A percentile compares a stretch with the other conserved stretches of the same genome.
phyloP scores from a whole-genome alignment of 2,113 vertebrate genomes.

The Alethe castanea region DNA sequence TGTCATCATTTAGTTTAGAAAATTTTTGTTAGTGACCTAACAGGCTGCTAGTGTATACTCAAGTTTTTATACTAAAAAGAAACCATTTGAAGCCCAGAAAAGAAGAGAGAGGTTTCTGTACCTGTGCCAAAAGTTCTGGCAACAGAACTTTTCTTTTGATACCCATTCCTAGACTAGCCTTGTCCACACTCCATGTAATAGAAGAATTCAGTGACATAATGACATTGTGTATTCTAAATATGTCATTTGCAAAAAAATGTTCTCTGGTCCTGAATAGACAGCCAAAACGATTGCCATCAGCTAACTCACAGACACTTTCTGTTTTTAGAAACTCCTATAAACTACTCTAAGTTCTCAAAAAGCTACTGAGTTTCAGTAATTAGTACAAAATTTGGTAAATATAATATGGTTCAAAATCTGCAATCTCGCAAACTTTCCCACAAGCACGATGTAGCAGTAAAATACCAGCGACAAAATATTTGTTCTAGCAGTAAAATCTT shows the following conservation, averaged over 20 bases:
- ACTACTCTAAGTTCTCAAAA: background rate
- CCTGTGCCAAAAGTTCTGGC: background rate
- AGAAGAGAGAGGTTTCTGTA: background rate
- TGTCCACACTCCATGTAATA: background rate
- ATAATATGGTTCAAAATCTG: background rate
- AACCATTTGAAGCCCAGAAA: background rate
- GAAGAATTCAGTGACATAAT: background rate
- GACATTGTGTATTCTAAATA: background rate
- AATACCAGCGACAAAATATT: background rate
- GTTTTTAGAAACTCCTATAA: background rate
- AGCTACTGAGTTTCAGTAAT: background rate
- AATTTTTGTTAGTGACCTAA: background rate
- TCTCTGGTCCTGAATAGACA: background rate
- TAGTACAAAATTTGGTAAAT: background rate
- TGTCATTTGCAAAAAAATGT: background rate
- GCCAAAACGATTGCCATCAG: background rate
- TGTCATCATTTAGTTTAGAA: background rate
- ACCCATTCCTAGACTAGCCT: background rate
- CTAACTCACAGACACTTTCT: background rate
- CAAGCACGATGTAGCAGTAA: background rate
- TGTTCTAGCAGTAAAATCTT: background rate
- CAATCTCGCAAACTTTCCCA: background rate
- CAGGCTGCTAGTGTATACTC: background rate
- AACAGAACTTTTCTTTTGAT: background rate
- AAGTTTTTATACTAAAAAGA: background rate